Evolutionary conservation across 92 coral and sea anemone genomes (phyloP), one percentile per base, ranked within the genome.

Genomic region (Chrysogorgia sp.): DNA sequence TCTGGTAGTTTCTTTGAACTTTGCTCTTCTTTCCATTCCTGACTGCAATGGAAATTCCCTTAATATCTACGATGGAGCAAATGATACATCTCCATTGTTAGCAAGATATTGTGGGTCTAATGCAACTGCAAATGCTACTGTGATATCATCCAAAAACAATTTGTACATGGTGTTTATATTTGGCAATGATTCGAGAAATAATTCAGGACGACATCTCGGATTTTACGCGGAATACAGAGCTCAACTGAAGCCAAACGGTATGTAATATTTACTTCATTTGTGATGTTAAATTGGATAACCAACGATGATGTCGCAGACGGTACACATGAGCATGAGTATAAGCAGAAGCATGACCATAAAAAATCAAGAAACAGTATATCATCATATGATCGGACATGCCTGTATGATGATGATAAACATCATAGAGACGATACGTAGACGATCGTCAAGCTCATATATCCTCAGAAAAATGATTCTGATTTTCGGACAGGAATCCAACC

Each of bases 1-100:
- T 19, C 45, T 64, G n/a, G 49, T 64, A 34, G 71, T 64, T 12
- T 64, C 71, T 33, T 30, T 64, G 4, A 34, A 64, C 71, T 24
- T 64, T 10, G 34, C 71, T 15, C 25, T 24, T 7, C 28, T 64
- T 0, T 17, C 2, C 25, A 34, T 64, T 17, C 20, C 71, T 10
- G 49, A 64, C 50, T 64, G 71, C 34, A 20, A 64, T 17, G 71
- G 34, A 3, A 64, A 64, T 20, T 35, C 17, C 20, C 10, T 64
- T 21, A 20, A 34, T 6, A 64, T 64, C 4, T 64, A 64, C 32
- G 71, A 64, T 64, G 71, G 71, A 20, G 49, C 49, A 35, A 34
- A 45, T 24, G 49, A 64, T 0, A 13, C 49, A 23, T 6, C 71
- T 40, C 49, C 49, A 64, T 1, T 20, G n/a, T 34, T 64, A 34